A percentile compares a stretch with the other conserved stretches of the same genome.
phyloP scores from a whole-genome alignment of 2,113 vertebrate species.

The Nesoenas mayeri region DNA sequence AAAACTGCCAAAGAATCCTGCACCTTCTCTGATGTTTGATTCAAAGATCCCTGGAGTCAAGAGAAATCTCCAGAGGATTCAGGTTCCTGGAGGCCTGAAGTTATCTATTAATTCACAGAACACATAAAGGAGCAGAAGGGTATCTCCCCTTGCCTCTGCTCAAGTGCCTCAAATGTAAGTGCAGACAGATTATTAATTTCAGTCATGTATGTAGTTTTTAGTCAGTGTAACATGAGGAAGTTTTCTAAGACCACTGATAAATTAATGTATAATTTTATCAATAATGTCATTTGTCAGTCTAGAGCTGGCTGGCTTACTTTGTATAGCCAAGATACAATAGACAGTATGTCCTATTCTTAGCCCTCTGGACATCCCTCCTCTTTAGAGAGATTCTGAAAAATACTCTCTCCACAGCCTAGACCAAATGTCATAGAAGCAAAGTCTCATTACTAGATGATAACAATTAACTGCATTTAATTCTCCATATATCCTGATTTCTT shows the following conservation, averaged over 20 bases:
- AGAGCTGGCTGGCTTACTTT: not conserved
- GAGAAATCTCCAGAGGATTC: not conserved
- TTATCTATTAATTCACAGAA: not conserved
- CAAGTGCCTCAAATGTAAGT: not conserved
- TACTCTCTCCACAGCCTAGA: not conserved
- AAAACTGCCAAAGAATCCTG: not conserved
- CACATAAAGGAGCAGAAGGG: not conserved
- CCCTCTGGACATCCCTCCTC: not conserved
- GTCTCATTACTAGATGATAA: not conserved
- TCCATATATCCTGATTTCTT: not conserved
- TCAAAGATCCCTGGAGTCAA: not conserved
- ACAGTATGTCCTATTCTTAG: not conserved
- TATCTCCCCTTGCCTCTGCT: rapidly evolving
- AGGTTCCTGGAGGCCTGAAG: not conserved
- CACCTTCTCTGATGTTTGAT: not conserved
- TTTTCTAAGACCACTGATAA: not conserved
- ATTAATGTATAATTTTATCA: not conserved
- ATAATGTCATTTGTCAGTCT: not conserved
- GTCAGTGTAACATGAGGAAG: not conserved
- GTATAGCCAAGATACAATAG: not conserved
- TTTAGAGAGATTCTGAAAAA: not conserved
- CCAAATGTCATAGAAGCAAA: not conserved
- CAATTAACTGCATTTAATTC: not conserved
- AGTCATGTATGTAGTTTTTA: not conserved
- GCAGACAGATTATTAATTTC: not conserved